Percentiles rank a stretch among this genome's conserved stretches.
These are phyloP conservation scores for Drosophila testacea DNA, from an alignment of 2,888 invertebrate genomes.

Conservation along the genomic window DNA sequence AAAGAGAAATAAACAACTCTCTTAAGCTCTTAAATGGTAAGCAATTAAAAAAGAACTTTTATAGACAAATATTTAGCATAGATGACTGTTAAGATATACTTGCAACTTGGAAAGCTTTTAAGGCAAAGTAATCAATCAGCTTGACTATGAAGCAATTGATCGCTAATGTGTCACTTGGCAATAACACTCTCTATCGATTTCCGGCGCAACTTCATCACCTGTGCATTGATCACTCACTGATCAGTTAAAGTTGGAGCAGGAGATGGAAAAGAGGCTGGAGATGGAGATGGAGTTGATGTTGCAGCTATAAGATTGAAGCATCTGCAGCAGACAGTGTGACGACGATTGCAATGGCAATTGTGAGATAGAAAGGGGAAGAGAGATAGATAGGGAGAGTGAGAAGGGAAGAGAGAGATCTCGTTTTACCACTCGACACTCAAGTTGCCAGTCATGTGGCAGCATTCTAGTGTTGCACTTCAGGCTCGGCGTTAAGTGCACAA, in stretches of 20 bases:
- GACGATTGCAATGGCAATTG: slow-evolving; percentile 29
- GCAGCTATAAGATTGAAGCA: slow-evolving; percentile 28
- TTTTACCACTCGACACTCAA: slow-evolving; percentile 57
- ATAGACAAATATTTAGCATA: slow-evolving; percentile 29
- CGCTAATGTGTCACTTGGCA: slow-evolving; percentile 61
- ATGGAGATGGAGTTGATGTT: slow-evolving; percentile 7
- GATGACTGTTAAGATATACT: slow-evolving; percentile 1
- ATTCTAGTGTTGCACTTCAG: slow-evolving; percentile 79
- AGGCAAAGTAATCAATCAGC: slow-evolving; percentile 21
- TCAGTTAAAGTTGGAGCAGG: slow-evolving; percentile 29
- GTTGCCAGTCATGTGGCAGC: slow-evolving; percentile 80
- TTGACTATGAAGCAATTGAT: slow-evolving; percentile 49
- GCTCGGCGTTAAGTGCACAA: slow-evolving; percentile 72
- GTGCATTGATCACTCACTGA: slow-evolving; percentile 36
- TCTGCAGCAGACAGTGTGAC: slow-evolving; percentile 65
- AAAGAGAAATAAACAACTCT: background rate
- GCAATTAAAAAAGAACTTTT: slow-evolving; percentile 11
- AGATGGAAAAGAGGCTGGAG: slow-evolving; percentile 20
- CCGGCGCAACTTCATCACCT: slow-evolving; percentile 68
- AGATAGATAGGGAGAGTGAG: background rate
- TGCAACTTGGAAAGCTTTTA: slow-evolving; percentile 24
- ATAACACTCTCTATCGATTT: slow-evolving; percentile 62
- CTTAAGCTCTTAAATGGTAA: slow-evolving; percentile 2
- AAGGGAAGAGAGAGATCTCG: background rate
- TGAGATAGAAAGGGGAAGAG: background rate